Base-by-base conservation (phyloP, 2,888 invertebrate genomes). In the Acanthococcus lagerstroemiae region DNA sequence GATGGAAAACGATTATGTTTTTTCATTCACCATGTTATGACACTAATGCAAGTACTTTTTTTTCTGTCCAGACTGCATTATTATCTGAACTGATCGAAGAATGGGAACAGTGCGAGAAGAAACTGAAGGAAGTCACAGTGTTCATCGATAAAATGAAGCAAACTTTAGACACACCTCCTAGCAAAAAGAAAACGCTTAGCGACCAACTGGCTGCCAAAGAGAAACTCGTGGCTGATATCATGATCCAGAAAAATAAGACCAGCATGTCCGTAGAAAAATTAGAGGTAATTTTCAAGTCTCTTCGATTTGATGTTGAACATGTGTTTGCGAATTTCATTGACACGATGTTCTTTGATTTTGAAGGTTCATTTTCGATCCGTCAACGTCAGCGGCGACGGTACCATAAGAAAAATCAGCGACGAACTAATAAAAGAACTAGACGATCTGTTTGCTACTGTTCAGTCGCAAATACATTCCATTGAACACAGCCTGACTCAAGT, bases 21-120 rank as follows among this genome's bases (percentile, higher is more conserved):
- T 48, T 17, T n/a, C 19, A n/a, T 50, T 57, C 15, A 22, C 44
- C 21, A 15, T 44, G 26, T 6, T 19, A 37, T 37, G 37, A 15
- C n/a, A 15, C 12, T 37, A 37, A 37, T 37, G 12, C n/a, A 37
- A 37, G 37, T 37, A 37, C n/a, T 37, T 54, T 52, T 54, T 24
- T 7, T n/a, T 22, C 7, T 22, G 81, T 82, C 69, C 77, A 91
- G 91, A 88, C 88, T 75, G 87, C 90, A 54, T 78, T 92, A 71
- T 81, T 95, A 68, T 90, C 90, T 81, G 95, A 95, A 78, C 85
- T 92, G 61, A 87, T 89, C 55, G 93, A 94, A 76, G 94, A 95
- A 79, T 95, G 95, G 91, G 93, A 94, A 75, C 90, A 95, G 77
- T 95, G 93, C 78, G 94, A 95, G 77, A 88, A 84, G 76, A 95